phyloP scores from a whole-genome alignment of 2,797 vertebrate genomes.

The Aviceda cuculoides region DNA sequence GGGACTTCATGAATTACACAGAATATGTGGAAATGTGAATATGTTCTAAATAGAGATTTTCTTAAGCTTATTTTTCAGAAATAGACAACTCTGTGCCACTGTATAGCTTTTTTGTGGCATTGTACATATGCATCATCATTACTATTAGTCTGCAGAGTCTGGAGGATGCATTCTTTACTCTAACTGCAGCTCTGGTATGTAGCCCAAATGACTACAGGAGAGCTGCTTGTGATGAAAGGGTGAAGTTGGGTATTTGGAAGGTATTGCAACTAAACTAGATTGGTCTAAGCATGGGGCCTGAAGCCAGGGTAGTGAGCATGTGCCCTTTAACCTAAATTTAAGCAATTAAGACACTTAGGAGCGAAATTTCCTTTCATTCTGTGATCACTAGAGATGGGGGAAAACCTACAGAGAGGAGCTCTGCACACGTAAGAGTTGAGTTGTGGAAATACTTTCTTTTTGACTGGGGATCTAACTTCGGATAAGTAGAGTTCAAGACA shows the following conservation, averaged over 20 bases:
- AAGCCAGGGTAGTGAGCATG: not conserved
- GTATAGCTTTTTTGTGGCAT: not conserved
- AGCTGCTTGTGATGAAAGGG: not conserved
- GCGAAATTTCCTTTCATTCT: not conserved
- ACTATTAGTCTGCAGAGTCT: not conserved
- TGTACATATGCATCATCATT: not conserved
- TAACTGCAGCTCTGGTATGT: not conserved
- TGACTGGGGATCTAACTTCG: not conserved
- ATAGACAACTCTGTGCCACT: not conserved
- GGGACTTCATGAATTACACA: not conserved
- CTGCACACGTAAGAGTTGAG: not conserved
- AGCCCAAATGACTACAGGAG: not conserved
- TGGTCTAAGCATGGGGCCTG: not conserved
- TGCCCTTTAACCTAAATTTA: not conserved
- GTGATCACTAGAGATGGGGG: not conserved
- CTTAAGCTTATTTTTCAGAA: not conserved
- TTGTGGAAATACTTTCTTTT: not conserved
- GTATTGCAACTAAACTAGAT: not conserved
- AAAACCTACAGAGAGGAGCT: not conserved
- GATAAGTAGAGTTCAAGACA: not conserved
- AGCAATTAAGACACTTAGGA: not conserved
- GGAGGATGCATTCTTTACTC: not conserved
- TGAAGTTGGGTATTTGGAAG: not conserved
- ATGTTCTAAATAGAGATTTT: not conserved
- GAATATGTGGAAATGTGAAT: not conserved